Percentiles rank a stretch among this genome's conserved stretches.
These are phyloP conservation scores for Clivina fossor DNA, from an alignment of 2,888 invertebrate genomes.

Conservation along the genomic window DNA sequence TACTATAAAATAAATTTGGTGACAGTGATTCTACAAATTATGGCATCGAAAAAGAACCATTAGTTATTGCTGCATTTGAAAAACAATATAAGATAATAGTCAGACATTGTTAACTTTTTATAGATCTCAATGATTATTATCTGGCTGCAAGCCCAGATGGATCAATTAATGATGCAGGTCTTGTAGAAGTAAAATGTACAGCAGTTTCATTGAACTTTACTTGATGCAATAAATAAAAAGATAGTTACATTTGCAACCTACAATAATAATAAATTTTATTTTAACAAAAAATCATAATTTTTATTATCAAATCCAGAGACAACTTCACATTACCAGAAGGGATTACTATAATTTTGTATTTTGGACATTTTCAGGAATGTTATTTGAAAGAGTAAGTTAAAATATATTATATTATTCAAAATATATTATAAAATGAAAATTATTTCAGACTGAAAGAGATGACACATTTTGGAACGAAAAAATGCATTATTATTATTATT, in stretches of 20 bases:
- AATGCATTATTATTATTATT: too few relatives aligned
- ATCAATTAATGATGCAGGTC: background rate
- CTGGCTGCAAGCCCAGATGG: background rate
- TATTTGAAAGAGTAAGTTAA: background rate
- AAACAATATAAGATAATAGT: background rate
- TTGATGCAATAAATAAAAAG: background rate
- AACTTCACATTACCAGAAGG: background rate
- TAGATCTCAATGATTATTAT: background rate
- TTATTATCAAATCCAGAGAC: conserved; percentile 18
- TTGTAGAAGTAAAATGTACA: background rate
- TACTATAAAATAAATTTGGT: background rate
- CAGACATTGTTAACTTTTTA: background rate
- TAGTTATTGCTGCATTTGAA: background rate
- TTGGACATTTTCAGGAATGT: conserved; percentile 1
- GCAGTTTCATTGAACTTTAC: background rate
- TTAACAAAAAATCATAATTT: conserved; percentile 36
- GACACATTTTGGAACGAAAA: too few relatives aligned
- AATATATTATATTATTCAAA: too few relatives aligned
- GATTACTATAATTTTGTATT: background rate
- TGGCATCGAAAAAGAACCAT: conserved; percentile 1
- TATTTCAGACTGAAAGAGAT: too few relatives aligned
- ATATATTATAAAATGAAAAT: too few relatives aligned
- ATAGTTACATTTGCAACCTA: too few relatives aligned
- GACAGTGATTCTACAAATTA: background rate
- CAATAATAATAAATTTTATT: background rate